A percentile compares a stretch with the other conserved stretches of the same genome.
These are phyloP conservation scores for Pimephales promelas DNA, from an alignment of 2,113 vertebrate genomes.

Conservation along the genomic window DNA sequence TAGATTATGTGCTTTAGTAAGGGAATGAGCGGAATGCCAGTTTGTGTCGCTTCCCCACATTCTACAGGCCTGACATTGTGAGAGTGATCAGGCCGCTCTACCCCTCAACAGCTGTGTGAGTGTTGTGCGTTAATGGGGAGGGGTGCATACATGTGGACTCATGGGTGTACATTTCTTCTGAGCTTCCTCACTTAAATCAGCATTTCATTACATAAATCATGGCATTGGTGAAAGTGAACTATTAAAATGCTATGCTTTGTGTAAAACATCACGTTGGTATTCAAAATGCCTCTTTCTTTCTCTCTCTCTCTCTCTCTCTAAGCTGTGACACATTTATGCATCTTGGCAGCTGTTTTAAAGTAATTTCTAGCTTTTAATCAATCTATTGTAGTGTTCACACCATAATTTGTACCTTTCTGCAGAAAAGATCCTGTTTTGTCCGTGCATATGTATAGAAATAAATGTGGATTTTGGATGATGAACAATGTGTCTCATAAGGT, in stretches of 20 bases:
- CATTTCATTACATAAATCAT: conserved; percentile 5
- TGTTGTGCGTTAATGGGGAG: conserved; percentile 48
- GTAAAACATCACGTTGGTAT: not conserved
- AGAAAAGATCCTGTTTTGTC: not conserved
- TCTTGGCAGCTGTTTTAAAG: not conserved
- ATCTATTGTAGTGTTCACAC: not conserved
- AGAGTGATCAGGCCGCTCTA: conserved; percentile 73
- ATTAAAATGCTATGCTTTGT: not conserved
- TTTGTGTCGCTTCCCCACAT: conserved; percentile 71
- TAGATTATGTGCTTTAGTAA: conserved; percentile 64
- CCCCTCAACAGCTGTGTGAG: conserved; percentile 73
- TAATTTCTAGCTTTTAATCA: not conserved
- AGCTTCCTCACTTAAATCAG: not conserved
- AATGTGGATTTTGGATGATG: not conserved
- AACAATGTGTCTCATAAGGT: not conserved
- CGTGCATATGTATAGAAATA: not conserved
- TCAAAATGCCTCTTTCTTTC: not conserved
- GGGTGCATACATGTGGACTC: conserved; percentile 10
- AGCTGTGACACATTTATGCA: not conserved
- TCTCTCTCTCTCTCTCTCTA: not conserved
- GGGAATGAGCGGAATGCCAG: conserved; percentile 71
- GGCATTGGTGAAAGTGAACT: not conserved
- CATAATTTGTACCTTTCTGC: not conserved
- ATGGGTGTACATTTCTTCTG: conserved; percentile 28
- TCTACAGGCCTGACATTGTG: conserved; percentile 75